These are phyloP conservation scores for Erinaceus europaeus DNA, from an alignment of 2,113 vertebrate genomes.

Conservation along the genomic window DNA sequence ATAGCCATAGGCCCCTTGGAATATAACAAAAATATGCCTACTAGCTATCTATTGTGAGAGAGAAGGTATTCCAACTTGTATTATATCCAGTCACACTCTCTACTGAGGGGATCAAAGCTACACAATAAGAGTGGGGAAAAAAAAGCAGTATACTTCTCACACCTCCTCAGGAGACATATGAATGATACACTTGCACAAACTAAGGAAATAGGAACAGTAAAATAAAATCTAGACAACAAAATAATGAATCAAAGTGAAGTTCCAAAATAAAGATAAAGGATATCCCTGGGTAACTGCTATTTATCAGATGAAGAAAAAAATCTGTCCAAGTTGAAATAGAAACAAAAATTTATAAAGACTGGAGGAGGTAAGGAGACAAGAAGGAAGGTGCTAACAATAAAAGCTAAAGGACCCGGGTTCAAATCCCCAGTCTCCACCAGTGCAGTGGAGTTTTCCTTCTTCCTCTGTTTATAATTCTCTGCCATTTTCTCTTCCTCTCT, in stretches of 20 bases:
- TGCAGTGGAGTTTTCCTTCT: too few relatives aligned
- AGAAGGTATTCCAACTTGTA: neutral
- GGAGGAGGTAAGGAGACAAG: neutral
- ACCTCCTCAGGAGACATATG: neutral
- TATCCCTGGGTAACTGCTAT: neutral
- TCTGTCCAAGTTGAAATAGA: neutral
- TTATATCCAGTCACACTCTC: neutral
- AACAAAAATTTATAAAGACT: neutral
- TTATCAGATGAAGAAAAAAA: neutral
- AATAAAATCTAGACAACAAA: neutral
- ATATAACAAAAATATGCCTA: too few relatives aligned
- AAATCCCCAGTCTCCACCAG: too few relatives aligned
- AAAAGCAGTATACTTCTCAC: neutral
- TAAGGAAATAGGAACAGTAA: neutral
- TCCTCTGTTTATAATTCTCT: too few relatives aligned
- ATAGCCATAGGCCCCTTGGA: too few relatives aligned
- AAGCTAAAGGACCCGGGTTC: too few relatives aligned
- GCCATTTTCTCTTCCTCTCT: too few relatives aligned
- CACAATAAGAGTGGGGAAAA: too few relatives aligned
- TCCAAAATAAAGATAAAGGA: neutral
- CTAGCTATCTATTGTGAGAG: neutral
- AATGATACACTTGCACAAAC: neutral
- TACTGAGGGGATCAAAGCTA: too few relatives aligned
- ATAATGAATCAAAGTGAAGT: neutral
- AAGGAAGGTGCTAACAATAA: neutral